Evolutionary conservation across 1,140 invertebrate genomes (phyloP).

Genomic region (Penaeus japonicus): DNA sequence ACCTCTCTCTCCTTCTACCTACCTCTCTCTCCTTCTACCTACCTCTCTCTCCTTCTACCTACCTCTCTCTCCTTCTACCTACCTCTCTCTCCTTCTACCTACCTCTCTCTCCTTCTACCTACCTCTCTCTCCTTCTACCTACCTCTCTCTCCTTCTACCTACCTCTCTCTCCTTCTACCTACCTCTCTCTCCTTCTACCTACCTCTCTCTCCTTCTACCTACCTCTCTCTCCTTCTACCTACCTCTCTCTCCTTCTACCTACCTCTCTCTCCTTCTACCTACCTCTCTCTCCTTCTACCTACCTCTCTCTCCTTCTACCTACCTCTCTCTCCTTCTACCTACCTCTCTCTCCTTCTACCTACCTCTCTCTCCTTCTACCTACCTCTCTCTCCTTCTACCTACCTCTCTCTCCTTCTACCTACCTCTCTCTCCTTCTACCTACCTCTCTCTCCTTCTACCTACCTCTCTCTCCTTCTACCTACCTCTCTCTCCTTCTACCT

Average conservation of each 20-base stretch:
- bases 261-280: not conserved
- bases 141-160: too few relatives aligned
- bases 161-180: too few relatives aligned
- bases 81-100: too few relatives aligned
- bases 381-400: not conserved
- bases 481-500: not conserved
- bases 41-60: not conserved
- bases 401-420: not conserved
- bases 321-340: too few relatives aligned
- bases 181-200: not conserved
- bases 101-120: too few relatives aligned
- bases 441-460: not conserved
- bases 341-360: too few relatives aligned
- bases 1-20: not conserved
- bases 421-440: not conserved
- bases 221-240: not conserved
- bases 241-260: not conserved
- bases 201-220: not conserved
- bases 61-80: not conserved
- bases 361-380: too few relatives aligned
- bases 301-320: too few relatives aligned
- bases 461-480: not conserved
- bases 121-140: too few relatives aligned
- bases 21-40: not conserved
- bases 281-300: too few relatives aligned